Conservation (phyloP, 2,113 vertebrate species). For the Psephotus haematonotus region DNA sequence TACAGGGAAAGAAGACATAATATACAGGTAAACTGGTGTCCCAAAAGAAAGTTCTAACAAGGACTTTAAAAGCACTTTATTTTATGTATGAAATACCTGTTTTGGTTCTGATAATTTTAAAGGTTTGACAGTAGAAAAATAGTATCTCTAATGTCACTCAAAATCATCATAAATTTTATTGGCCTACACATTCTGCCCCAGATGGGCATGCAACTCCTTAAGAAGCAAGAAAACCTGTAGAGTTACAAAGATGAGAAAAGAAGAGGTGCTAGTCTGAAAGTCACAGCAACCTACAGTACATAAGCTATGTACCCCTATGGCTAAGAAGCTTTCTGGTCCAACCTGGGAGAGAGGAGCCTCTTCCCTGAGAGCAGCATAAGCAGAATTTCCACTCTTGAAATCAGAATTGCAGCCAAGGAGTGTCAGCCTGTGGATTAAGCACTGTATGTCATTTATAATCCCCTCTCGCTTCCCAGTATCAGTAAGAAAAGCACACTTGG, state of each 20-base stretch:
- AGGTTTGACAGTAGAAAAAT: neutral
- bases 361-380: neutral
- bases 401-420: neutral
- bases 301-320: neutral
- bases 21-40: neutral
- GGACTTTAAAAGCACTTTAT: neutral
- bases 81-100: neutral
- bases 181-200: neutral
- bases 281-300: neutral
- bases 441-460: neutral
- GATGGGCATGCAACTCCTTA: neutral
- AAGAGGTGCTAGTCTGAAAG: neutral
- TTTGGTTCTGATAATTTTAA: neutral
- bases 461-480: neutral
- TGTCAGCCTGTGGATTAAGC: neutral
- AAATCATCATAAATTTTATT: neutral
- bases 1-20: conserved; percentile 48
- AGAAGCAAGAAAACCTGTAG: neutral
- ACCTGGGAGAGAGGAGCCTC: neutral
- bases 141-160: neutral
- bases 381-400: neutral
- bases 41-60: neutral
- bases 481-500: neutral
- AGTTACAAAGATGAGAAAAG: neutral
- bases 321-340: neutral